These are phyloP conservation scores for Hirtodrosophila trivittata DNA, from an alignment of 2,888 invertebrate species.

Conservation along the genomic window DNA sequence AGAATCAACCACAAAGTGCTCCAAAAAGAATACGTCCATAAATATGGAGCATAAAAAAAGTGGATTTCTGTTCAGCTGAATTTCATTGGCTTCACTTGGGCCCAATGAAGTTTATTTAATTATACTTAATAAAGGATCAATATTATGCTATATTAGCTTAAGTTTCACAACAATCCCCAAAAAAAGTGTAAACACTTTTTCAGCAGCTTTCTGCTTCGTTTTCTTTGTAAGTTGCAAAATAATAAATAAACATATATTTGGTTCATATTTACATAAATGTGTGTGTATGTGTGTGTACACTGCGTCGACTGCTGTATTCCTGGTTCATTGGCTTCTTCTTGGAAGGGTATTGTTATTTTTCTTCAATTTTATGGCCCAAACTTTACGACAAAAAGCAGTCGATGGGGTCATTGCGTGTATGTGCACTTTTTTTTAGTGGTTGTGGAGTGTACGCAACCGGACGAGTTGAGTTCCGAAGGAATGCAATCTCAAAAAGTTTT, in stretches of 20 bases:
- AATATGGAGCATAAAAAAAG: constrained; percentile 15
- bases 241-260: neutral
- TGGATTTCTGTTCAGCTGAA: no score
- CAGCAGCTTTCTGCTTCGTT: no score
- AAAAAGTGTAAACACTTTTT: no score
- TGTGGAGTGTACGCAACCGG: constrained; percentile 16
- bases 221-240: constrained; percentile 1
- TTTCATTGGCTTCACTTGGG: no score
- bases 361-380: constrained; percentile 60
- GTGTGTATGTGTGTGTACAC: constrained; percentile 1
- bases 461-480: constrained; percentile 18
- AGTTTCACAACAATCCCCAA: no score
- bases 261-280: neutral
- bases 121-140: no score
- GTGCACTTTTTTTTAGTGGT: constrained; percentile 24
- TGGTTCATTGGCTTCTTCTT: constrained; percentile 49
- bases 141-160: no score
- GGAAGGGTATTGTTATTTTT: constrained; percentile 49
- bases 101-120: no score
- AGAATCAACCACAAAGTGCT: constrained; percentile 3
- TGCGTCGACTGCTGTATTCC: constrained; percentile 8
- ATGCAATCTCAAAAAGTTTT: constrained; percentile 24
- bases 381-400: constrained; percentile 63
- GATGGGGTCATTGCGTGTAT: constrained; percentile 47
- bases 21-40: constrained; percentile 2